Base-by-base conservation (phyloP, 1,140 invertebrate genomes). In the Diabrotica virgifera region DNA sequence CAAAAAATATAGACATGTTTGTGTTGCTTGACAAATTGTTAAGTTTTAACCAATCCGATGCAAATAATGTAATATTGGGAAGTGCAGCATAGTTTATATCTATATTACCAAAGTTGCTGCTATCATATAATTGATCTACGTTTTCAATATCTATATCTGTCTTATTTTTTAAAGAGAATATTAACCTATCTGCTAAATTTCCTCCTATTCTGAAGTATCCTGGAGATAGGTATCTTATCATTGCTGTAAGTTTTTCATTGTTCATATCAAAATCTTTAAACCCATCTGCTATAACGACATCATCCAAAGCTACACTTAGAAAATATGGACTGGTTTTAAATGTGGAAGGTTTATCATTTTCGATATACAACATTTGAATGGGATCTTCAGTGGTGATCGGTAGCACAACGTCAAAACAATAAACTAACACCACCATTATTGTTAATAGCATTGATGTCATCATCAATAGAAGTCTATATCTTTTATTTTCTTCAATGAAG, bases 161-260 rank as follows among this genome's bases (percentile, higher is more conserved):
- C n/a, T 46, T 46, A 46, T 46, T 46, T 8, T 46, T 46, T n/a
- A 46, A 46, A 56, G 77, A 75, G 55, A 88, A 90, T 65, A 82
- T 82, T 52, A 89, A 77, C 61, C 85, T 82, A 73, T 90, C 88
- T 0, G 87, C 85, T 72, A 86, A 82, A 40, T 85, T 89, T 0
- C 88, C 88, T 38, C 88, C 88, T 13, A 89, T 72, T 62, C 88
- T 81, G 3, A 89, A 74, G 67, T 84, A 85, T 36, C 85, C 84
- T 6, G 87, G 87, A 46, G 82, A 79, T 46, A 90, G 74, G 14
- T 83, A 77, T 60, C 71, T 70, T 5, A 84, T 83, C 66, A 89
- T 76, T 67, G 83, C 81, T 14, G 81, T 69, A 65, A 89, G 80
- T 72, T 77, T 81, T 10, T 60, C 61, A 54, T 80, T 78, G 9